Base-by-base conservation (phyloP, 2,113 vertebrate species). In the Henicopernis longicauda region DNA sequence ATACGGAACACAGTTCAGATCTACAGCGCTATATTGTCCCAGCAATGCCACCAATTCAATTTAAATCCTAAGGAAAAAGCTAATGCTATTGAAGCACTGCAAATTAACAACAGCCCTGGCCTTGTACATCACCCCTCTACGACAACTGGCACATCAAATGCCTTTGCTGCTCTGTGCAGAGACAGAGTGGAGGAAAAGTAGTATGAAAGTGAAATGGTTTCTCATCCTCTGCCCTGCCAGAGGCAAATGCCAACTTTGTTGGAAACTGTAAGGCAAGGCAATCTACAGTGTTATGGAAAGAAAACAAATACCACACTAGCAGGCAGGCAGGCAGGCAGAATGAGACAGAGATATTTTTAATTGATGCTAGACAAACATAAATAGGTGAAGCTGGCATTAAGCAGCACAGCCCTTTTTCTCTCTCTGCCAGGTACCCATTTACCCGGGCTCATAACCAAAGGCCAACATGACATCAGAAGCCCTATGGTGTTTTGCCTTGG, bases 291-390 rank as follows among this genome's bases (percentile, higher is more conserved):
- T 90, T 96, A 55, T 66, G 93, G 62, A 93, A 97, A 96, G 97
- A 92, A 88, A 90, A 76, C 15, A 70, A 94, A 93, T 85, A 90
- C 90, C 79, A 72, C 96, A 76, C 94, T 95, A 62, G 94, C 92
- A 92, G 90, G 86, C 90, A 92, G 96, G 90, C 90, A 90, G 91
- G 93, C 96, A 95, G 96, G 97, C 90, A 94, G n/a, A 97, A 93
- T 95, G 97, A 97, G 96, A 95, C n/a, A 49, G 87, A 97, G 96
- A 77, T 96, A 78, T 96, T 97, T 97, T 97, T 98, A 97, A 98
- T 95, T 97, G 97, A 96, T 92, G 97, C 86, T 94, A 91, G 94
- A 92, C 72, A 25, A 94, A 89, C 89, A 84, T 62, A 84, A 96
- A 97, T 95, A 87, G 89, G 86, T 94, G 94, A 95, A 95, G 93